Evolutionary conservation across 2,797 vertebrate genomes (phyloP).

Genomic region (Rachycentron canadum): DNA sequence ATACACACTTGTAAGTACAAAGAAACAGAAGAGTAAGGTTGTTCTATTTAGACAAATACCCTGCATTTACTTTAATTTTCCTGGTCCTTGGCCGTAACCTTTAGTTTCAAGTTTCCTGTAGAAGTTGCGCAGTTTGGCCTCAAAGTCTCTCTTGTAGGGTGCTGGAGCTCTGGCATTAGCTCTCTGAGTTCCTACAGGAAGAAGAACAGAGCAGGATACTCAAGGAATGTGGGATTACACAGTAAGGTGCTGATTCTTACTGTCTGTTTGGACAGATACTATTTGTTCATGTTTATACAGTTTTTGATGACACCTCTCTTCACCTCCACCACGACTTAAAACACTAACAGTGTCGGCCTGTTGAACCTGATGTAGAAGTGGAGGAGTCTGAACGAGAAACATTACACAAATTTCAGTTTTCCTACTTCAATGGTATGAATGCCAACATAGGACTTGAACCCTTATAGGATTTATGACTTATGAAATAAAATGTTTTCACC

Average conservation of each 20-base stretch:
- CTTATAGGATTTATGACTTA: too few species aligned
- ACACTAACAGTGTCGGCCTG: too few species aligned
- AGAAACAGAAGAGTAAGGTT: background rate
- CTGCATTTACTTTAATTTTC: conserved; percentile 93
- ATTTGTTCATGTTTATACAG: too few species aligned
- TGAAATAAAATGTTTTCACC: too few species aligned
- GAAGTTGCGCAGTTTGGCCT: conserved; percentile 97
- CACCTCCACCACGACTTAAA: background rate
- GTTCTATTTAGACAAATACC: background rate
- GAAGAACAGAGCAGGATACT: background rate
- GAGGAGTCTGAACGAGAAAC: too few species aligned
- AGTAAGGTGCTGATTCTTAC: too few species aligned
- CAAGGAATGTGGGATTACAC: too few species aligned
- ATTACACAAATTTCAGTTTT: too few species aligned
- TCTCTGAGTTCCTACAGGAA: conserved; percentile 90
- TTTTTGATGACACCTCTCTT: background rate
- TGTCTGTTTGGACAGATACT: too few species aligned
- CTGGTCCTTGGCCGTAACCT: conserved; percentile 98
- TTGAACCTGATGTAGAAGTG: background rate
- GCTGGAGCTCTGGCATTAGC: conserved; percentile 96
- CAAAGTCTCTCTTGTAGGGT: conserved; percentile 97
- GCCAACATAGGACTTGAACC: too few species aligned
- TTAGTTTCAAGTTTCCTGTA: conserved; percentile 97
- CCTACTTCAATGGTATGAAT: too few species aligned
- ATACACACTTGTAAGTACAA: background rate